Base-by-base conservation (phyloP, 2,888 invertebrate genomes). In the Drosophila conformis region DNA sequence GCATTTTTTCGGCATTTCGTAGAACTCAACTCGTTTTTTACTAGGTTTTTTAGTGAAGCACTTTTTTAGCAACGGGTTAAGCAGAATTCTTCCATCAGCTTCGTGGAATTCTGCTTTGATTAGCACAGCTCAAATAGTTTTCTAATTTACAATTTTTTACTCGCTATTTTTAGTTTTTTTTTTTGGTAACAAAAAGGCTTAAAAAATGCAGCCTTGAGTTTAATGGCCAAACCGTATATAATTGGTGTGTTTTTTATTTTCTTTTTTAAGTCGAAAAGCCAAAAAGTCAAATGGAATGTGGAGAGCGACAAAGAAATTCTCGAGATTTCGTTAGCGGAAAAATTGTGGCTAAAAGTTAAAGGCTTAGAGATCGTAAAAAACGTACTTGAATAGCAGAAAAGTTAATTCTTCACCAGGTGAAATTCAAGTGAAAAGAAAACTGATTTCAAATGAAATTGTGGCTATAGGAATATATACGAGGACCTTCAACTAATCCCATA, bases 221-320 rank as follows among this genome's bases (percentile, higher is more conserved):
- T 68, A 60, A 69, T 63, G 54, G 31, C 49, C 53, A 64, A 40
- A 7, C 18, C 46, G 4, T 21, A 65, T 64, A 56, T 61, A 60
- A 53, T 53, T 57, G 21, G 18, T 35, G 27, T 52, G 36, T 35
- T 59, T 61, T 58, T 48, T 53, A n/a, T 63, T 1, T 6, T 46
- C 75, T 63, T 52, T 72, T 69, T 78, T 80, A 76, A 73, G 79
- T 72, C 67, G 90, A 76, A 87, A 86, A 87, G 90, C 86, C 87
- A 86, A 81, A 88, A 87, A 87, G 87, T 87, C 90, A 87, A 81
- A 86, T 48, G 52, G 21, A 35, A 59, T 70, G 76, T 76, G 57
- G 61, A 62, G 33, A 21, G 35, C 6, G 33, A 76, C 62, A 72
- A 80, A 54, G 42, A 21, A 53, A 25, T 38, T 33, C 40, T 59